Evolutionary conservation across 2,113 vertebrate genomes (phyloP), one percentile per base, ranked within the genome.

Genomic region (Takifugu bimaculatus): DNA sequence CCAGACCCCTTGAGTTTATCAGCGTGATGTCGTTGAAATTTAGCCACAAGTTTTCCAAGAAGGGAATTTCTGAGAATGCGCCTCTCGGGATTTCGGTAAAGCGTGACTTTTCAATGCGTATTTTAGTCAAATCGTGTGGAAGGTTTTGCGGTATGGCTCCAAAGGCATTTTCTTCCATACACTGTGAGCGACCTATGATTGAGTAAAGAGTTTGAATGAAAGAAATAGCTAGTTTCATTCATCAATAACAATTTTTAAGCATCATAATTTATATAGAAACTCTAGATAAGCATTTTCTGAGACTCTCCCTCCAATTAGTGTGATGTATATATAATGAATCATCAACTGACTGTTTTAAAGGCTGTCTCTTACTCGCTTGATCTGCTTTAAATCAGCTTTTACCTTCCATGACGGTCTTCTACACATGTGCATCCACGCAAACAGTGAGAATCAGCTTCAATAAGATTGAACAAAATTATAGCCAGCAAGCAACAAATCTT

Each of bases 1-100:
- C 89, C 66, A 96, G 74, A 57, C 93, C 92, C 70, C 88, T 93
- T 2, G 88, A 84, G 53, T 95, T 92, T 74, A 98, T 94, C 42
- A 95, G 79, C 0, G 93, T 94, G 65, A 98, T 90, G 15, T 94
- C 89, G 65, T 95, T 94, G 75, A 97, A 98, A 83, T 95, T 96
- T 51, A 98, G 83, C 94, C 96, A 96, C 65, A 98, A 86, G 55
- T 93, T 92, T 75, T 95, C 90, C 86, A 97, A 88, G 13, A 76
- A 82, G 56, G 85, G 84, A 0, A 86, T 66, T 0, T 87, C 90
- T 35, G 79, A 77, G 77, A 96, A 96, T n/a, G 88, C 89, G 3
- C 87, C 88, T 0, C 77, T 88, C 48, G 91, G 88, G 64, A 96
- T 75, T 89, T 97, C 94, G 52, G 88, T 93, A 63, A 96, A 87